Conservation (phyloP, 2,888 invertebrate genomes). For the Pristionchus japonicus region DNA sequence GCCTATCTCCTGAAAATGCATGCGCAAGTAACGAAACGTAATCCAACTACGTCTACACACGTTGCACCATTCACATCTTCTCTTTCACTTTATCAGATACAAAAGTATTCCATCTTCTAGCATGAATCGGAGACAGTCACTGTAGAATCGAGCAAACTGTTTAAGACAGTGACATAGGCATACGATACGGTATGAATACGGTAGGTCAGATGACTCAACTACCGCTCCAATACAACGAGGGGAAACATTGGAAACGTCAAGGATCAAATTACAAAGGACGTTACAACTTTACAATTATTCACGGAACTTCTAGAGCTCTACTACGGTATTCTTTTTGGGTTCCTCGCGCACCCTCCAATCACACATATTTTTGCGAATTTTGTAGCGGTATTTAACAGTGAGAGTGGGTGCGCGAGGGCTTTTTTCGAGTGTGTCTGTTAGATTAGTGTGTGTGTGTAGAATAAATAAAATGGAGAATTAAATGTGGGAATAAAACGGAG, state of each 20-base stretch:
- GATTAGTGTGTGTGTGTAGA: not conserved
- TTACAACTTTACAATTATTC: constrained; percentile 24
- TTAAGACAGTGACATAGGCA: constrained; percentile 18
- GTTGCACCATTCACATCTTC: not conserved
- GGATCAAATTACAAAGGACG: constrained; percentile 38
- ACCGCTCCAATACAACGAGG: not conserved
- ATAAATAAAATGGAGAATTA: not conserved
- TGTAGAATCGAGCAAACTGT: constrained; percentile 36
- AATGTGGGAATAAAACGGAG: not conserved
- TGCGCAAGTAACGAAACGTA: not conserved
- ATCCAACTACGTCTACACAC: not conserved
- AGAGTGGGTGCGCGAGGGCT: constrained; percentile 26
- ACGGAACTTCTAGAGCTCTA: not conserved
- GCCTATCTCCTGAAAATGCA: not conserved
- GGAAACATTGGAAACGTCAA: constrained; percentile 6
- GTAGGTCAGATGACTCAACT: not conserved
- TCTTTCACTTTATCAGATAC: not conserved
- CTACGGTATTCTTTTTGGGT: constrained; percentile 18
- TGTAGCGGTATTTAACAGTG: not conserved
- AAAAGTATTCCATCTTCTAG: not conserved
- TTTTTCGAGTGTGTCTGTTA: constrained; percentile 6
- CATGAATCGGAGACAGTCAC: not conserved
- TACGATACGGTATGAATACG: not conserved
- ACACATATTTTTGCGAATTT: constrained; percentile 27
- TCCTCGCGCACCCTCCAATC: constrained; percentile 16